Evolutionary conservation across 2,797 vertebrate genomes (phyloP), one percentile per base, ranked within the genome.

Genomic region (Siniperca undulata): DNA sequence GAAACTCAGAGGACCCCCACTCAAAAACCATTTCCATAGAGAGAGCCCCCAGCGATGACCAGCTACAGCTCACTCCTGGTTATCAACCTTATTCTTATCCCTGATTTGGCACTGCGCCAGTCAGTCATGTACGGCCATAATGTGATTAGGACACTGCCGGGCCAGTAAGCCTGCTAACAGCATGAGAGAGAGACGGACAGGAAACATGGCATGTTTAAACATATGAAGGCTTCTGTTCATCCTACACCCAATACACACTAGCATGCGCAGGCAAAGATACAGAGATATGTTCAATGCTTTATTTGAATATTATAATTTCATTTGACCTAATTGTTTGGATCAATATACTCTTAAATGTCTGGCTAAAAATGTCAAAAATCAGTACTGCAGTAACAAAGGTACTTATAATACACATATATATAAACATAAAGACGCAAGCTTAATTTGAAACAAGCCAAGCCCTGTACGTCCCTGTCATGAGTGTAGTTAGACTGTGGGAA

Each of bases 61-160:
- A 67, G 68, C 67, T 81, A 27, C 66, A 58, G 80, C 74, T 82
- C 78, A 69, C 44, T 79, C 69, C 59, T 86, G 56, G 58, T 80
- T 71, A 74, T 80, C 76, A 56, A 60, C 70, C 70, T 85, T 73
- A 80, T 88, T 86, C 87, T 94, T 88, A 91, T 88, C 85, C 87
- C 77, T 90, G 88, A 92, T 92, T 88, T 87, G 89, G 85, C 42
- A 0, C 60, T 60, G 55, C 17, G 70, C 80, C 89, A 91, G 77
- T 86, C 77, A 66, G 82, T 90, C 89, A 90, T 82, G 74, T 91
- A 89, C 69, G 82, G 77, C 72, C 85, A 68, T 95, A 93, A 95
- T 92, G 86, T 93, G 91, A 95, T 95, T 94, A 94, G 85, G 84
- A 80, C 82, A 90, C 87, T 48, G 88, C 91, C 91, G 86, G 92